phyloP scores from a whole-genome alignment of 1,140 invertebrate genomes.

The Sarcophaga peregrina region DNA sequence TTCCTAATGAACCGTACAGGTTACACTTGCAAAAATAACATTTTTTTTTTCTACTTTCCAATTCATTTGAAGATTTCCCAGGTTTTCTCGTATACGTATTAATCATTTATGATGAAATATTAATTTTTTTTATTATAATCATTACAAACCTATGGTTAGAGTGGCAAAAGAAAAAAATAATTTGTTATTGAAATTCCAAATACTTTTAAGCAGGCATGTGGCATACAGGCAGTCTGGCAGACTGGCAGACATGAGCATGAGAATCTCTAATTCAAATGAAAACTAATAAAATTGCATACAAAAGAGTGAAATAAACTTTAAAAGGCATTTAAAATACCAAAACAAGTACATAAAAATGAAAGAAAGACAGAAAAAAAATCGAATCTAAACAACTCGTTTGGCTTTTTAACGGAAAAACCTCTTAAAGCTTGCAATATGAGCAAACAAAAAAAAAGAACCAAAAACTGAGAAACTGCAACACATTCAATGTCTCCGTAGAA shows the following conservation, averaged over 20 bases:
- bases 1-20: no score
- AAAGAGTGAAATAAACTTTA: background rate
- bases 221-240: background rate
- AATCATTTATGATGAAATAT: conserved; percentile 1
- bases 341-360: background rate
- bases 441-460: background rate
- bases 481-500: background rate
- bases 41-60: background rate
- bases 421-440: background rate
- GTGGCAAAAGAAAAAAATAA: background rate
- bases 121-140: background rate
- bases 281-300: background rate
- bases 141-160: background rate
- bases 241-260: background rate
- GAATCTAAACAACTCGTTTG: background rate
- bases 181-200: conserved; percentile 2
- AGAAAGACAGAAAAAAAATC: no score
- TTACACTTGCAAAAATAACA: no score
- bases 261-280: conserved; percentile 25
- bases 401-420: background rate
- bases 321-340: conserved; percentile 1
- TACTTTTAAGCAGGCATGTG: background rate
- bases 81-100: background rate
- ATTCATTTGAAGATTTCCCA: background rate
- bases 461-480: background rate